Evolutionary conservation across 2,113 vertebrate species (phyloP), one percentile per base, ranked within the genome.

Genomic region (Nannospalax galili): DNA sequence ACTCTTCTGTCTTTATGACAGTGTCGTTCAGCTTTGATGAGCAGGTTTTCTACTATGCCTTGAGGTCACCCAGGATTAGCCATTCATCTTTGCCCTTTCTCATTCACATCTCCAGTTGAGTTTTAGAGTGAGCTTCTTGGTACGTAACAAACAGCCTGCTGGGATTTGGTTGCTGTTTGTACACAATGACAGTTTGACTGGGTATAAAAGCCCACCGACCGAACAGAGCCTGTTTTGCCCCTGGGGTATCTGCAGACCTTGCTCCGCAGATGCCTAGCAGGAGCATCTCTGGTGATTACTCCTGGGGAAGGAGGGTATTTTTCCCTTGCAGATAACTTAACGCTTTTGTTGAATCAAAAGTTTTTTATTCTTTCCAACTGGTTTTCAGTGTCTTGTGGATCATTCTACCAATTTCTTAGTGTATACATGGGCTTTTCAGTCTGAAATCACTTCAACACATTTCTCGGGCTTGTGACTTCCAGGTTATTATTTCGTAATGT

Each of bases 191-290:
- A 37, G 22, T 70, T 64, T 24, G 40, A 7, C 60, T 84, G 32
- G 40, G 20, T 11, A 14, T 32, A 48, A 77, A 72, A 37, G 24
- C 65, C 4, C 20, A 28, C 3, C 6, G 11, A n/a, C 35, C 7
- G 0, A 3, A 2, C 32, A 19, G 15, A 30, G 26, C 48, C 40
- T 19, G 7, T 58, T 62, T n/a, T 81, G n/a, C 8, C 56, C 17
- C 8, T 15, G n/a, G 22, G 42, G 45, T 5, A 58, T 40, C 81
- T 65, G 26, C 45, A 24, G 62, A 7, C 3, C 0, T 8, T 14
- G 28, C 20, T 20, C 5, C 45, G 17, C 15, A 8, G 22, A 62
- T 7, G 1, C 2, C 5, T 0, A 37, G 40, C 2, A 16, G 6
- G 69, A 40, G 1, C 35, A 26, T 30, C 28, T 19, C 1, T 81